phyloP scores from a whole-genome alignment of 2,797 vertebrate species.

The Todus mexicanus region DNA sequence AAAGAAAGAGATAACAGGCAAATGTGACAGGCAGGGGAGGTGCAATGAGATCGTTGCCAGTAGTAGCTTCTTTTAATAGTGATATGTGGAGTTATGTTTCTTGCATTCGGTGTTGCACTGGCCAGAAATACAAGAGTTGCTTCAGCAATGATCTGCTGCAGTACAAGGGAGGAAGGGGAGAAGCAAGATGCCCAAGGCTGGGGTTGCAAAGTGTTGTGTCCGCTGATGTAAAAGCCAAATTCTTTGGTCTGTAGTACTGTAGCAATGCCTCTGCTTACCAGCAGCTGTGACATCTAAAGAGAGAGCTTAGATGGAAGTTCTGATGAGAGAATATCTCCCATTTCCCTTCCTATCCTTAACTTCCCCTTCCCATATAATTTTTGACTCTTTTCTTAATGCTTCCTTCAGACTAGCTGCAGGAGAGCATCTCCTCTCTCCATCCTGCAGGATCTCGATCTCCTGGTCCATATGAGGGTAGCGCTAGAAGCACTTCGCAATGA shows the following conservation, averaged over 20 bases:
- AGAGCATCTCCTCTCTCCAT: not conserved
- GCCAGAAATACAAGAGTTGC: not conserved
- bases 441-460: rapidly evolving
- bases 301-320: not conserved
- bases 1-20: not conserved
- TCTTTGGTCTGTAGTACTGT: not conserved
- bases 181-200: not conserved
- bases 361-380: not conserved
- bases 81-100: not conserved
- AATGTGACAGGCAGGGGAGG: not conserved
- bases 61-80: not conserved
- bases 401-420: not conserved
- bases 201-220: not conserved
- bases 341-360: not conserved
- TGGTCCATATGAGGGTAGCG: too few species aligned
- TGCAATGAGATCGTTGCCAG: not conserved
- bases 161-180: not conserved
- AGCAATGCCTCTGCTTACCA: not conserved
- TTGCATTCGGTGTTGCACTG: rapidly evolving
- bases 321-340: not conserved
- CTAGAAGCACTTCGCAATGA: not conserved
- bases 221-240: not conserved
- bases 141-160: not conserved
- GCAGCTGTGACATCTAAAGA: not conserved
- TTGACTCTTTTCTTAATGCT: not conserved